Evolutionary conservation across 2,888 invertebrate genomes (phyloP).

Genomic region (Octodonta nipae): DNA sequence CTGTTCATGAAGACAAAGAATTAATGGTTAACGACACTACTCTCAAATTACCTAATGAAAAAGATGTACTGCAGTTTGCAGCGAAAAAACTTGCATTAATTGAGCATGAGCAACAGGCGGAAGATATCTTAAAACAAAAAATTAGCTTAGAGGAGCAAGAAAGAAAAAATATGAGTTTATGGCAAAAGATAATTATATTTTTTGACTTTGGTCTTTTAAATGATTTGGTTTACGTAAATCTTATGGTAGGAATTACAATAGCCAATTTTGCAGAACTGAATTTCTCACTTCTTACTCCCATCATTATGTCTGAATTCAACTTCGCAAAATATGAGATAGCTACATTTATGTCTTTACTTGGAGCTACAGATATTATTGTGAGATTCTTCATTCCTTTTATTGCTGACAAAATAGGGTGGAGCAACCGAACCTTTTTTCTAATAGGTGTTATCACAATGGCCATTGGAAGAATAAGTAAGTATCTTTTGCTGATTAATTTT

Average conservation of each 20-base stretch:
- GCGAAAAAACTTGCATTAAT: constrained; percentile 41
- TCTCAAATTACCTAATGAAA: constrained; percentile 32
- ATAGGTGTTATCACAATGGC: constrained; percentile 56
- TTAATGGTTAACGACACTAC: not conserved
- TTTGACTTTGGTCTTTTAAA: constrained; percentile 58
- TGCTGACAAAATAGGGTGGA: constrained; percentile 55
- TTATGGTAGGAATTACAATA: constrained; percentile 56
- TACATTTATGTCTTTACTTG: constrained; percentile 54
- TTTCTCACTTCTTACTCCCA: constrained; percentile 59
- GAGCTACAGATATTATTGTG: constrained; percentile 49
- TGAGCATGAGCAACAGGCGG: constrained; percentile 7
- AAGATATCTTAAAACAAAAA: constrained; percentile 10
- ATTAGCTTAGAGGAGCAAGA: constrained; percentile 6
- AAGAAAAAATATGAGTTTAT: constrained; percentile 33
- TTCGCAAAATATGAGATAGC: constrained; percentile 49
- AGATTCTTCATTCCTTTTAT: constrained; percentile 55
- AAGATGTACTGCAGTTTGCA: constrained; percentile 44
- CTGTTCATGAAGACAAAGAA: constrained; percentile 7
- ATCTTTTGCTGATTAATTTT: too few relatives aligned
- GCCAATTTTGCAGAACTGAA: constrained; percentile 60
- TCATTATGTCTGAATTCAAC: constrained; percentile 56
- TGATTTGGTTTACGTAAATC: constrained; percentile 54
- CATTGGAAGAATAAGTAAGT: constrained; percentile 48
- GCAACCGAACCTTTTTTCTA: constrained; percentile 56
- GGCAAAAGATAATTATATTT: constrained; percentile 47